Evolutionary conservation across 2,888 invertebrate species (phyloP), one percentile per base, ranked within the genome.

Genomic region (Torymus texanus): DNA sequence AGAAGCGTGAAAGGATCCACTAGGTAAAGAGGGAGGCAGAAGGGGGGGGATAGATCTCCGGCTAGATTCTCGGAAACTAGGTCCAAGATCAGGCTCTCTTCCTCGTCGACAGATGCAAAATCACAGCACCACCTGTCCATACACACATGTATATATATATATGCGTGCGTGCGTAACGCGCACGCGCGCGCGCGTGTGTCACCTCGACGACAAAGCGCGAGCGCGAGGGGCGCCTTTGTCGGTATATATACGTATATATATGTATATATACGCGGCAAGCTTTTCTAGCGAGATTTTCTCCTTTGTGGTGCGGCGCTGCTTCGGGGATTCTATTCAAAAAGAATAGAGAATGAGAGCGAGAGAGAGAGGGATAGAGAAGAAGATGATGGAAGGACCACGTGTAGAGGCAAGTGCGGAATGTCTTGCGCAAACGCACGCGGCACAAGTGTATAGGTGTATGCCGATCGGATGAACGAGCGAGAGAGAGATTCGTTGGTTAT

Each of bases 41-140:
- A 53, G 58, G 58, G 56, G 67, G 79, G 11, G 29, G 18, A 12
- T 55, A 77, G 59, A 65, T 77, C 71, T 67, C 14, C 78, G 84
- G 84, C 85, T 84, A 84, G 84, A 85, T 89, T 89, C 88, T 84
- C 55, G 85, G 87, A 88, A 89, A 86, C 83, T 84, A 84, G 84
- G 84, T 83, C 84, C 83, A 84, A 85, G 85, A 87, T 86, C 86
- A 86, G 87, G 83, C 86, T 68, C 73, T 76, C 76, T 76, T 68
- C 84, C 81, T 81, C 82, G 88, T 81, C 82, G 88, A 86, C 89
- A 90, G 90, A 90, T 90, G 90, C 89, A 87, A 89, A 90, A 88
- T 89, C 86, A 82, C 84, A 84, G 83, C 83, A 86, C 85, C 89
- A 89, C 89, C 89, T 89, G 89, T 89, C 88, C 84, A 86, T 86